These are phyloP conservation scores for Zalophus californianus DNA, from an alignment of 2,797 vertebrate species.

Conservation along the genomic window DNA sequence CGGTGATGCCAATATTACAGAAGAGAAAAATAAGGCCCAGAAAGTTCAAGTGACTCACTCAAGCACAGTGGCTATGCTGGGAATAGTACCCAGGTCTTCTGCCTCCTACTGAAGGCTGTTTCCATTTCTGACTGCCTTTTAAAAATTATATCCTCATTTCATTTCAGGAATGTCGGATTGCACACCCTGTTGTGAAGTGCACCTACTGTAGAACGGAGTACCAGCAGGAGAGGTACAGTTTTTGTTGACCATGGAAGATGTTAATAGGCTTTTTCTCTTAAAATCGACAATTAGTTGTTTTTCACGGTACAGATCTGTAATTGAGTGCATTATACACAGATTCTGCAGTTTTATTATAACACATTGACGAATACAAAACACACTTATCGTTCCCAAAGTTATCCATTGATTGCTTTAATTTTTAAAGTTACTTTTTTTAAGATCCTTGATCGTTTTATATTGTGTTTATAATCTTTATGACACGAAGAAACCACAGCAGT, in stretches of 20 bases:
- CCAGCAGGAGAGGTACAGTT: slow-evolving; percentile 97
- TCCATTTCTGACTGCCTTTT: slow-evolving; percentile 30
- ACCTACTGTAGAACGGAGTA: slow-evolving; percentile 99
- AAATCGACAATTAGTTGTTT: background rate
- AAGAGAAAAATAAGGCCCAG: slow-evolving; percentile 32
- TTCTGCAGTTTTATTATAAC: background rate
- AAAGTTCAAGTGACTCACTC: slow-evolving; percentile 53
- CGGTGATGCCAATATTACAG: background rate
- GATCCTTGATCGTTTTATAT: slow-evolving; percentile 17
- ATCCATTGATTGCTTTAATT: background rate
- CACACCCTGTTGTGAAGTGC: slow-evolving; percentile 99
- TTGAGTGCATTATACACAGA: background rate
- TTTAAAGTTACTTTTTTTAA: slow-evolving; percentile 44
- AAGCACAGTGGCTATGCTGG: slow-evolving; percentile 21
- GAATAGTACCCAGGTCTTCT: slow-evolving; percentile 11
- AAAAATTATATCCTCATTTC: slow-evolving; percentile 65
- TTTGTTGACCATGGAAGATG: background rate
- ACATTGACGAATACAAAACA: background rate
- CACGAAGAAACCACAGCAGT: background rate
- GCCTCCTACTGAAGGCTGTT: slow-evolving; percentile 14
- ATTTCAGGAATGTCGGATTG: slow-evolving; percentile 96
- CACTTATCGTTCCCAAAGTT: background rate
- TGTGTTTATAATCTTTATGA: slow-evolving; percentile 16
- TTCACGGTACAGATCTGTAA: background rate
- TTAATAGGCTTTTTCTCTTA: slow-evolving; percentile 20